Conservation (phyloP, 2,888 invertebrate species). For the Drosophila conformis region DNA sequence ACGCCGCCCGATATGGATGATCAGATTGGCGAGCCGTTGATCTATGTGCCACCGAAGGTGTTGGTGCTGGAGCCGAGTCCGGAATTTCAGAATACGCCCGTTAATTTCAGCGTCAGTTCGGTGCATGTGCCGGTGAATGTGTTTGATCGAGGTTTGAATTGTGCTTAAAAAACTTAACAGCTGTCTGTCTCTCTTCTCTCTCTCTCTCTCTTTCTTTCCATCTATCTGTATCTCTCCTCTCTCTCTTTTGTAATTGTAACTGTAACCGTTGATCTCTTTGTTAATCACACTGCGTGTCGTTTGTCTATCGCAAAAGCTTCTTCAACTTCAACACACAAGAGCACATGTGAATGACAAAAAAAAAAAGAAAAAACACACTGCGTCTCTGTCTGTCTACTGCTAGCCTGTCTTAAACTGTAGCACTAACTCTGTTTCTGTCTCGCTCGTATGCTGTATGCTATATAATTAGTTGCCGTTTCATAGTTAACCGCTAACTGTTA, state of each 20-base stretch:
- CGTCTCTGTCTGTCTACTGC: conserved; percentile 47
- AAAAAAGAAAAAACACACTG: conserved; percentile 18
- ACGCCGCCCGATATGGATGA: conserved; percentile 86
- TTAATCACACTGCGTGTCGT: conserved; percentile 50
- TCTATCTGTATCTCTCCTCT: conserved; percentile 11
- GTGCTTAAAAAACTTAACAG: conserved; percentile 13
- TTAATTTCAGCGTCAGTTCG: conserved; percentile 92
- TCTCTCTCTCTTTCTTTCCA: conserved; percentile 22
- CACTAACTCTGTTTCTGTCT: conserved; percentile 34
- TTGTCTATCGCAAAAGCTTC: conserved; percentile 60
- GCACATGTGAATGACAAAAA: conserved; percentile 39
- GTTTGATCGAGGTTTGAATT: conserved; percentile 91
- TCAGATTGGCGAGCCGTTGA: conserved; percentile 86
- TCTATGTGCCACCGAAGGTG: conserved; percentile 87
- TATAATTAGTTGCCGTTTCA: conserved; percentile 36
- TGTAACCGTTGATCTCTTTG: conserved; percentile 45
- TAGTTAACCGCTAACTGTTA: conserved; percentile 26
- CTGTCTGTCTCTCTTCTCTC: conserved; percentile 36
- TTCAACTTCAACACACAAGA: conserved; percentile 25
- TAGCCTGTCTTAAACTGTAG: conserved; percentile 34
- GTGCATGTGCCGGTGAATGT: conserved; percentile 98
- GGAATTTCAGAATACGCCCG: conserved; percentile 92
- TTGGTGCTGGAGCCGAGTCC: conserved; percentile 89
- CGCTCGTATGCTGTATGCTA: conserved; percentile 37
- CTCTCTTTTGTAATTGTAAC: conserved; percentile 34